phyloP scores from a whole-genome alignment of 2,888 invertebrate genomes.

The Anoncus sp. region DNA sequence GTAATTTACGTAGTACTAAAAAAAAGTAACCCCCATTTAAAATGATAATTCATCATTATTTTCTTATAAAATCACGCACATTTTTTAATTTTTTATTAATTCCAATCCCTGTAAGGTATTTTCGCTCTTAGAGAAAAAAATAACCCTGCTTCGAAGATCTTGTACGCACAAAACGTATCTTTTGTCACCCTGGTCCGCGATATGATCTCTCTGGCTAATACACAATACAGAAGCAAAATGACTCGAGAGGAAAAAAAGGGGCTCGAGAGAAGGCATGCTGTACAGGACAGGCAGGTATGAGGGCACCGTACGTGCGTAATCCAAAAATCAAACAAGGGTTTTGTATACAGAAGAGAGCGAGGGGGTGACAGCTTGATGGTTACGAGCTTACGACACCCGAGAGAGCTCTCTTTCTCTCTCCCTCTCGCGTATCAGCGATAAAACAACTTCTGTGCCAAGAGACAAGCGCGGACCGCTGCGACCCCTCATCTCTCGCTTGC shows the following conservation, averaged over 20 bases:
- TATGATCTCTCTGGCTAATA: conserved; percentile 1
- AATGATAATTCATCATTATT: no score
- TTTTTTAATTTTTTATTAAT: not conserved
- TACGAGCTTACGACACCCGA: conserved; percentile 46
- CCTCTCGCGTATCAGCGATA: conserved; percentile 37
- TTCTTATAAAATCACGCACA: not conserved
- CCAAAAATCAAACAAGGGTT: conserved; percentile 52
- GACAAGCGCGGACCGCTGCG: conserved; percentile 4
- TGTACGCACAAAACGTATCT: not conserved
- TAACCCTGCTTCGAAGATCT: not conserved
- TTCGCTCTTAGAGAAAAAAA: not conserved
- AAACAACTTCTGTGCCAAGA: conserved; percentile 38
- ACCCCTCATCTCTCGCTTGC: conserved; percentile 20
- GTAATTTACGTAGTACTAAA: no score
- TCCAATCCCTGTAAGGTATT: not conserved
- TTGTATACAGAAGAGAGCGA: not conserved
- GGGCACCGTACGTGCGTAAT: conserved; percentile 28
- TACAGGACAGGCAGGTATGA: not conserved
- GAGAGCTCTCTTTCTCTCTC: conserved; percentile 3
- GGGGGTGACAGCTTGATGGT: conserved; percentile 37
- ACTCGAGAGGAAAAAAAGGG: not conserved
- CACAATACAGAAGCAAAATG: not conserved
- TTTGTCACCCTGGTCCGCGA: conserved; percentile 4
- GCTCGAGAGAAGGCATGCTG: not conserved
- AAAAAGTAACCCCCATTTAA: no score